Evolutionary conservation across 2,888 invertebrate genomes (phyloP), one percentile per base, ranked within the genome.

Genomic region (Electrophaes corylata): DNA sequence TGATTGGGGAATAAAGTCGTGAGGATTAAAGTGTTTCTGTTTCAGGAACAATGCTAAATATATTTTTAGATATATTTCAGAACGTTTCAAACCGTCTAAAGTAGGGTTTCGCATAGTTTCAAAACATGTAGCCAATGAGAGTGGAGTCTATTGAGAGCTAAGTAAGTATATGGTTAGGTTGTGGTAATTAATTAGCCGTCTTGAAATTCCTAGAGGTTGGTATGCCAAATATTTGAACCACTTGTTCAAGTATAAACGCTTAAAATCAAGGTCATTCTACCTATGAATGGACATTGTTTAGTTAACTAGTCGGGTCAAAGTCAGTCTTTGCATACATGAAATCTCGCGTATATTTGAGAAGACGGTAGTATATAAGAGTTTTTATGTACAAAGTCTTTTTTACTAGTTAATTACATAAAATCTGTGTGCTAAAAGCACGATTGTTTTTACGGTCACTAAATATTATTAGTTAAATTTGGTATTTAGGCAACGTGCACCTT

Each of bases 241-340:
- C 12, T 35, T 14, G 35, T 8, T 14, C 14, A 35, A 35, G 35
- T 14, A 14, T 16, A 35, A 35, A 14, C 8, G 35, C 26, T 29
- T 35, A 14, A 29, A 29, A 11, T 8, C 35, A 35, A 35, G 35
- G 35, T 14, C 14, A 6, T 5, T 35, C 14, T 33, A 46, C 16
- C 33, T 60, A 46, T 58, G 48, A 51, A 51, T 43, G 33, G 19
- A 56, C 57, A 61, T 57, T 65, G 64, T 70, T 67, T 57, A 55
- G 53, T 67, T 55, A 55, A 56, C 46, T 63, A 71, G 71, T 72
- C 53, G 56, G 71, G 73, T 75, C 73, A 78, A 64, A 71, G 69
- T 58, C 69, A 61, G 0, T 41, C 19, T 20, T 12, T 41, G 31
- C 53, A 19, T 12, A 47, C 26, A 29, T 29, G 26, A 29, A 47